phyloP scores from a whole-genome alignment of 2,113 vertebrate species.

The Limanda limanda region DNA sequence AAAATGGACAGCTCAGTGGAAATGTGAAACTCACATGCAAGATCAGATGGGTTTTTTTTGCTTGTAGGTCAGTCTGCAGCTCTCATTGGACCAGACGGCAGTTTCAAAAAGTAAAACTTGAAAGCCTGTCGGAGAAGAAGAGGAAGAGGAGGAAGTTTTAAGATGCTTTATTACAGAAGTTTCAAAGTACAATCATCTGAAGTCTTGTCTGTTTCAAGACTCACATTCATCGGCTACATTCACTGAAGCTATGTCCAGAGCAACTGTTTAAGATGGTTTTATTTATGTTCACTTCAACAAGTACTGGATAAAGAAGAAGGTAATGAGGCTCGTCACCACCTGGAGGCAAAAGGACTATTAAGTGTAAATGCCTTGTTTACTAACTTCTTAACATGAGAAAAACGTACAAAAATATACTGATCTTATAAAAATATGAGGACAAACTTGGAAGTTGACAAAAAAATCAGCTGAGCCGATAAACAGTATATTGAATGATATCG shows the following conservation, averaged over 20 bases:
- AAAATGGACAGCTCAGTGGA: constrained; percentile 17
- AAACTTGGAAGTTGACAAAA: not conserved
- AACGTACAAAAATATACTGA: not conserved
- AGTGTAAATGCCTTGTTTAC: constrained; percentile 8
- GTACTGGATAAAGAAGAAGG: not conserved
- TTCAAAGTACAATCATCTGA: constrained; percentile 7
- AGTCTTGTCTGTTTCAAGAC: not conserved
- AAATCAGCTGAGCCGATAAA: not conserved
- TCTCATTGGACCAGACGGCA: constrained; percentile 9
- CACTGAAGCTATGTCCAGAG: not conserved
- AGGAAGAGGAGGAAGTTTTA: not conserved
- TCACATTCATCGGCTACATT: not conserved
- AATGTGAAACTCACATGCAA: constrained; percentile 43
- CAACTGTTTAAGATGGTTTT: not conserved
- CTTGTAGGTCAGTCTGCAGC: constrained; percentile 18
- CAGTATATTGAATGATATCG: too few relatives aligned
- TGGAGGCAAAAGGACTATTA: not conserved
- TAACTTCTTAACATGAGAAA: constrained; percentile 16
- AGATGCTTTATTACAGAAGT: not conserved
- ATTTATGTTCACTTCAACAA: constrained; percentile 5
- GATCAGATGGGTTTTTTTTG: constrained; percentile 30
- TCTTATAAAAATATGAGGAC: not conserved
- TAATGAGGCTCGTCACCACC: not conserved
- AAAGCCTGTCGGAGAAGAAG: not conserved
- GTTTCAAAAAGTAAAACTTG: constrained; percentile 1